phyloP scores from a whole-genome alignment of 1,140 invertebrate species.

The Pararge aegeria region DNA sequence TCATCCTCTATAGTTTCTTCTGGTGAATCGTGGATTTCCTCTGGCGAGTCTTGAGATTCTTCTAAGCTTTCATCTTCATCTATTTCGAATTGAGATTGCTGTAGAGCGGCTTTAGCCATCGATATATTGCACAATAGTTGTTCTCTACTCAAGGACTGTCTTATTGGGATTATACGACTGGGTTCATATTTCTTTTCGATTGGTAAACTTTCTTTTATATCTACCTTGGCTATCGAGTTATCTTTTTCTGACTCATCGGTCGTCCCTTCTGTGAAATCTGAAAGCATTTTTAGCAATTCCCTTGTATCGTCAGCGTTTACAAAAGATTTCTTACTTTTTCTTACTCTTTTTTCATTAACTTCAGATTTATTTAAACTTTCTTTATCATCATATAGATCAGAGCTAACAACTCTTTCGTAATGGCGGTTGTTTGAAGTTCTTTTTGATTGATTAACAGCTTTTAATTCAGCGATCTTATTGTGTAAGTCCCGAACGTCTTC shows the following conservation, averaged over 20 bases:
- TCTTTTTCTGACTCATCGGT: constrained; percentile 11
- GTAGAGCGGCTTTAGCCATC: constrained; percentile 48
- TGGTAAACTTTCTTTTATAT: background rate
- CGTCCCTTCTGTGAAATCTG: constrained; percentile 49
- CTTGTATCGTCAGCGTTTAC: constrained; percentile 55
- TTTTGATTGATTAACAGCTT: constrained; percentile 20
- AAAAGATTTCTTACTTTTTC: constrained; percentile 29
- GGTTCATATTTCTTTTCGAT: constrained; percentile 24
- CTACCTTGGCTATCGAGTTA: background rate
- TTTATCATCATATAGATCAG: constrained; percentile 26
- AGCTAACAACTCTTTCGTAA: constrained; percentile 39
- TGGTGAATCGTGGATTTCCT: constrained; percentile 31
- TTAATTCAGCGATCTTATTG: constrained; percentile 28
- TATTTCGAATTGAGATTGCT: constrained; percentile 39
- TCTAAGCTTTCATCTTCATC: constrained; percentile 41
- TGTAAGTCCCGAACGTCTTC: constrained; percentile 25
- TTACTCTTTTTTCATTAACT: constrained; percentile 9
- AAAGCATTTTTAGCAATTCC: constrained; percentile 57
- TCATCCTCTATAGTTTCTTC: constrained; percentile 24
- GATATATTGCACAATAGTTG: constrained; percentile 56
- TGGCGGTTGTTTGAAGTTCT: constrained; percentile 28
- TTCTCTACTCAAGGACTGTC: constrained; percentile 53
- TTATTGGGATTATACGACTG: constrained; percentile 38
- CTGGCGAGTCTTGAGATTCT: constrained; percentile 32
- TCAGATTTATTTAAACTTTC: constrained; percentile 15